Conservation (phyloP, 2,113 vertebrate species). For the Xyliphius kryptos region DNA sequence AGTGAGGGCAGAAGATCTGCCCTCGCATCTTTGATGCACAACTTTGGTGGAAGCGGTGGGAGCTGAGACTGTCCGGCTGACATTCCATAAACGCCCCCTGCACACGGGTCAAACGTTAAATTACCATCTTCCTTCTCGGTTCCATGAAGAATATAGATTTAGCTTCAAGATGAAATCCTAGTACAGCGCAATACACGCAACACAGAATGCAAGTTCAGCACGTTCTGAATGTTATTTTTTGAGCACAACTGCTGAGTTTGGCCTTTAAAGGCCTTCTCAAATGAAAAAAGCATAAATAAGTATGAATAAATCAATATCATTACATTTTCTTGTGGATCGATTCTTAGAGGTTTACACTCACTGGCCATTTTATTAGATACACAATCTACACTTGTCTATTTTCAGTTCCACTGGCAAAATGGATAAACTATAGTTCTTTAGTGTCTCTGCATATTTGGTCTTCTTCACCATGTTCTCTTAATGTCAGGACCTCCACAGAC, state of each 20-base stretch:
- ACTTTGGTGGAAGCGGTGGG: constrained; percentile 87
- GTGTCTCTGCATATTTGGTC: no score
- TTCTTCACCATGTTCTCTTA: no score
- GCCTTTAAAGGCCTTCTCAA: neutral
- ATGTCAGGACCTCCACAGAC: no score
- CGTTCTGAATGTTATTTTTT: neutral
- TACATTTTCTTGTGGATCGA: neutral
- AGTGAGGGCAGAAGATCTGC: constrained; percentile 88
- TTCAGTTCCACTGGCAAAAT: no score
- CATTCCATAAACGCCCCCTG: constrained; percentile 97
- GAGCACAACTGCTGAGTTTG: neutral
- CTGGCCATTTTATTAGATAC: no score
- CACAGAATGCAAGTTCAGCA: neutral
- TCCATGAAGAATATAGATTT: no score
- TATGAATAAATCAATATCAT: neutral
- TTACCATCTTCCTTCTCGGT: no score
- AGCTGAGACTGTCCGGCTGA: constrained; percentile 86
- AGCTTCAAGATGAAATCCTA: no score
- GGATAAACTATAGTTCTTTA: no score
- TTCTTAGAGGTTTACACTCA: neutral
- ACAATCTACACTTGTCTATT: no score
- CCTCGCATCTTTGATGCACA: constrained; percentile 84
- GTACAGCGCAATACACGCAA: neutral
- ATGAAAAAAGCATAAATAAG: neutral
- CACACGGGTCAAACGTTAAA: neutral